A percentile compares a stretch with the other conserved stretches of the same genome.
Conservation (phyloP, 2,113 vertebrate genomes). For the Callipepla squamata region DNA sequence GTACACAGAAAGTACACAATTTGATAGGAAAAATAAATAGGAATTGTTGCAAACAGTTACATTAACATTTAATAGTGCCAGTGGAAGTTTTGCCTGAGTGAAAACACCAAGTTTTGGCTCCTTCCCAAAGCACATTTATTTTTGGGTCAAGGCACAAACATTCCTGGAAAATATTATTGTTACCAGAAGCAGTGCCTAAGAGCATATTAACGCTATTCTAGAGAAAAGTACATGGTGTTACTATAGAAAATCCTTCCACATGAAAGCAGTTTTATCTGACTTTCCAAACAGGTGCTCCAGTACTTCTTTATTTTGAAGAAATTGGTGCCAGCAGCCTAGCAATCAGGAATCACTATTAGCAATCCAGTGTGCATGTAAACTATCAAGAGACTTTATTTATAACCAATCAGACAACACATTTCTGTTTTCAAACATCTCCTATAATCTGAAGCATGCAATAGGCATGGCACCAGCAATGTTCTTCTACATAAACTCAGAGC, state of each 20-base stretch:
- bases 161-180: slow-evolving; percentile 66
- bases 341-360: not conserved
- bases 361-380: not conserved
- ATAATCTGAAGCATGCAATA: rapidly evolving
- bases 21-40: not conserved
- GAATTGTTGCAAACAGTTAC: not conserved
- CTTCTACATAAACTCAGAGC: not conserved
- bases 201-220: not conserved
- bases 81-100: slow-evolving; percentile 9
- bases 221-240: slow-evolving; percentile 55
- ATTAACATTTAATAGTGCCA: not conserved
- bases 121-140: slow-evolving; percentile 61
- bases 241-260: slow-evolving; percentile 41
- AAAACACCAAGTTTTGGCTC: slow-evolving; percentile 36
- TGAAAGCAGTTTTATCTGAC: slow-evolving; percentile 17
- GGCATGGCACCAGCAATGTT: not conserved
- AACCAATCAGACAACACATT: not conserved
- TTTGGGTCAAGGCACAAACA: slow-evolving; percentile 54
- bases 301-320: not conserved
- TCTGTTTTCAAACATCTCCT: not conserved
- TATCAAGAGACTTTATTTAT: not conserved
- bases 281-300: slow-evolving; percentile 14
- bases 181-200: slow-evolving; percentile 7
- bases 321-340: not conserved
- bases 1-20: not conserved